Evolutionary conservation across 2,888 invertebrate species (phyloP).

Genomic region (Strigamia transsilvanica): DNA sequence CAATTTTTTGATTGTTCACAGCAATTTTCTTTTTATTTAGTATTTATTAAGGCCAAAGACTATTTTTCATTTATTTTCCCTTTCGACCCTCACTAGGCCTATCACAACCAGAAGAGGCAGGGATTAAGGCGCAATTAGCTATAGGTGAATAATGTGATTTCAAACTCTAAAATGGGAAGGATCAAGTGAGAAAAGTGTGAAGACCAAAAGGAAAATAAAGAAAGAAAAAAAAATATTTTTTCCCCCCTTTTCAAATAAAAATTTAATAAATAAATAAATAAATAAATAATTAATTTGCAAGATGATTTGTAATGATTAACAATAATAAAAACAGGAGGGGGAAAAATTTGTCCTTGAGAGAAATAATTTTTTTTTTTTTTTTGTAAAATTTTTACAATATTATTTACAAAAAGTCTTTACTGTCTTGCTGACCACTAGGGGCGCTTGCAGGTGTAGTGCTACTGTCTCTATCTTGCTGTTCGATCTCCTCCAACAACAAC

Average conservation of each 20-base stretch:
- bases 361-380: constrained; percentile 22
- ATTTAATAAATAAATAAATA: too few relatives aligned
- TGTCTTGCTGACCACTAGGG: constrained; percentile 33
- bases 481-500: constrained; percentile 63
- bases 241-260: too few relatives aligned
- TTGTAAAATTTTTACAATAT: not conserved
- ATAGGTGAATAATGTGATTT: constrained; percentile 44
- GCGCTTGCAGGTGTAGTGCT: constrained; percentile 51
- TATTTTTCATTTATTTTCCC: not conserved
- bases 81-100: constrained; percentile 42
- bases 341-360: constrained; percentile 31
- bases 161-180: constrained; percentile 27
- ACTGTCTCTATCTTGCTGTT: constrained; percentile 67
- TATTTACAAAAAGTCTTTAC: constrained; percentile 51
- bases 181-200: constrained; percentile 39
- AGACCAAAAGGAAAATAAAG: not conserved
- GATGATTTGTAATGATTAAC: too few relatives aligned
- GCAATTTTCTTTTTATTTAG: not conserved
- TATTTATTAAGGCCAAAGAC: constrained; percentile 25
- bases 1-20: constrained; percentile 46
- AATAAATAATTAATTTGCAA: too few relatives aligned
- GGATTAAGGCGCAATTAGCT: constrained; percentile 41
- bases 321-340: not conserved
- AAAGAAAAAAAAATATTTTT: not conserved
- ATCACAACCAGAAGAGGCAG: constrained; percentile 49